These are phyloP conservation scores for Nasonia longicornis DNA, from an alignment of 1,140 invertebrate species.

Conservation along the genomic window DNA sequence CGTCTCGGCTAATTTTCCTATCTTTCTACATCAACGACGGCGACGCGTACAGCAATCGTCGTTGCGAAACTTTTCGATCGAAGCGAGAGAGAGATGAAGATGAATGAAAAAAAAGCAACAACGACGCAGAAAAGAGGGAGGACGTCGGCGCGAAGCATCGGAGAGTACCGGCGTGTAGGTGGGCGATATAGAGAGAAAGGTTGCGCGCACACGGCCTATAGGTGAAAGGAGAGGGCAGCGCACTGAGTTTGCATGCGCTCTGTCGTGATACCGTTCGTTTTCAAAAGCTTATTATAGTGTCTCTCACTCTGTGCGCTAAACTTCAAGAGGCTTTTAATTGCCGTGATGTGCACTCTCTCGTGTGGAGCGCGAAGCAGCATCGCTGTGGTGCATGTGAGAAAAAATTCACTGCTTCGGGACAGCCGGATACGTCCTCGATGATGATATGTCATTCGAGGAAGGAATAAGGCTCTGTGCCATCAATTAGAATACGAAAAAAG, in stretches of 20 bases:
- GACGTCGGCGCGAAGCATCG: not conserved
- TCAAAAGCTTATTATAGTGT: no score
- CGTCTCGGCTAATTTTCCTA: not conserved
- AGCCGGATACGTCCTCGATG: no score
- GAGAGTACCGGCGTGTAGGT: not conserved
- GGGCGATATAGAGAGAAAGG: conserved; percentile 8
- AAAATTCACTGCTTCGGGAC: no score
- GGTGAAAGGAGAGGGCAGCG: conserved; percentile 9
- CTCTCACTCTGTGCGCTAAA: no score
- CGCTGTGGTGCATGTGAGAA: no score
- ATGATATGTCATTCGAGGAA: no score
- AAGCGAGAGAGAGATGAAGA: not conserved
- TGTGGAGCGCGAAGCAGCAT: no score
- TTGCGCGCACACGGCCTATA: not conserved
- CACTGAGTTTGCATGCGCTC: not conserved
- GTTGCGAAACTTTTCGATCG: not conserved
- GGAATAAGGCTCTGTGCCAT: no score
- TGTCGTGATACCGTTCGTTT: not conserved
- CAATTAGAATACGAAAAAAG: no score
- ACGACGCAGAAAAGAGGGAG: not conserved
- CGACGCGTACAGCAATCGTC: not conserved
- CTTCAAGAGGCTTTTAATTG: no score
- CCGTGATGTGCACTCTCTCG: no score
- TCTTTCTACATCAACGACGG: not conserved
- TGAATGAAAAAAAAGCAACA: not conserved